Base-by-base conservation (phyloP, 2,797 vertebrate genomes). In the Chelidonichthys spinosus region DNA sequence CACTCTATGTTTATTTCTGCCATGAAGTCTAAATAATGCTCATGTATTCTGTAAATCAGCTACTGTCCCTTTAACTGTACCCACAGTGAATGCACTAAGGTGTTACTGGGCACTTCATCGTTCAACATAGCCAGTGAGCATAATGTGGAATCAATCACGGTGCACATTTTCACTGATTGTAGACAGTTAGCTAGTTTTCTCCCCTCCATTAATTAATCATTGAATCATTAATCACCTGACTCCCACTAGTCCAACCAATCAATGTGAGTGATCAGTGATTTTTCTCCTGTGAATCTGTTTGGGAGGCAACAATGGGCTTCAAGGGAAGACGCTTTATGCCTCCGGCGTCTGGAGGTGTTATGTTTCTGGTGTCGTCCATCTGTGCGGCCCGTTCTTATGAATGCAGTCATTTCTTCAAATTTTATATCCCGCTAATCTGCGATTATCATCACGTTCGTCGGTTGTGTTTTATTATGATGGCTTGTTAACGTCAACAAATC, bases 301-400 rank as follows among this genome's bases (percentile, higher is more conserved):
- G 8, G 14, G 67, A 2, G 55, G 18, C 1, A 35, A 1, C 0
- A 3, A 32, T n/a, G 2, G n/a, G 3, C 11, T 56, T 50, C 6
- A 40, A 13, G 18, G 25, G n/a, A 52, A 17, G 6, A 46, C 40
- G 25, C 25, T 25, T 25, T 25, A 25, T 25, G 25, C 25, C 25
- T 25, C 25, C 25, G 25, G 25, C 25, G 25, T 25, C 25, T 25
- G 25, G 25, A 25, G 25, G 25, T 25, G 25, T 25, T 25, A 25
- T 25, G 25, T 25, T 25, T 25, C 2, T 25, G 25, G 25, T 25
- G 25, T 25, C 25, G 25, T 25, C 25, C 25, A 63, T 49, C 3
- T 36, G 17, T 6, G 10, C 39, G 7, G 11, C 46, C 47, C 17
- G 25, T 25, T 25, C 7, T 39, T 40, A 36, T 64, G 0, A 63